Evolutionary conservation across 1,140 invertebrate species (phyloP).

Genomic region (Leucophenga varia): DNA sequence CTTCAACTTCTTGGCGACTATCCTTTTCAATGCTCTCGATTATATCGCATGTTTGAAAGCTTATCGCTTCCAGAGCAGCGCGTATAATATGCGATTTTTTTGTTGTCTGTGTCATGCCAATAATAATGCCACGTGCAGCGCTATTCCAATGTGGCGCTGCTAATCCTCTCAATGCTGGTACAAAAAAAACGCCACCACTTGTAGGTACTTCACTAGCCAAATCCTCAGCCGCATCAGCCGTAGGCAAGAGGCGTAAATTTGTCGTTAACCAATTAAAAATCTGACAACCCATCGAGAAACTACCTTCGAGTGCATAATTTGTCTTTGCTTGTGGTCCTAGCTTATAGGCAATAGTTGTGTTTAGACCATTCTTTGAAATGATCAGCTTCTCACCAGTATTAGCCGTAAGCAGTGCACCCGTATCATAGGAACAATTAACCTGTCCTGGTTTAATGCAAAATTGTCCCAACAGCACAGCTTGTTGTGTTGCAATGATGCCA

Average conservation of each 20-base stretch:
- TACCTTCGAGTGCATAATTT: constrained; percentile 84
- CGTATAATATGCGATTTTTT: constrained; percentile 71
- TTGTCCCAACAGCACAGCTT: constrained; percentile 88
- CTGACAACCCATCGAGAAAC: constrained; percentile 79
- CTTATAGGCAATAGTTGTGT: constrained; percentile 90
- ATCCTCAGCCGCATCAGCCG: constrained; percentile 56
- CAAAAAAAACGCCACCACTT: constrained; percentile 77
- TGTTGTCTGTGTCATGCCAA: constrained; percentile 50
- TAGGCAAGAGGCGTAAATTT: constrained; percentile 67
- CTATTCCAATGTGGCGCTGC: constrained; percentile 90
- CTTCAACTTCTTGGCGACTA: constrained; percentile 59
- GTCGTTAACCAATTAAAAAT: constrained; percentile 69
- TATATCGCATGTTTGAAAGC: constrained; percentile 78
- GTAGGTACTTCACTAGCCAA: constrained; percentile 25
- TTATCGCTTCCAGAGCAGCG: constrained; percentile 80
- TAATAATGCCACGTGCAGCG: constrained; percentile 75
- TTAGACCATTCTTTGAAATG: constrained; percentile 77
- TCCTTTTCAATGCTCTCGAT: constrained; percentile 74
- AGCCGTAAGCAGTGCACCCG: background rate
- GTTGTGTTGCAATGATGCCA: constrained; percentile 75
- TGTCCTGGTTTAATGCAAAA: constrained; percentile 63
- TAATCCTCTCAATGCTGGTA: constrained; percentile 86
- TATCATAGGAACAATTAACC: constrained; percentile 58
- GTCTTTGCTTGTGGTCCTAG: constrained; percentile 73
- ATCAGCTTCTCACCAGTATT: constrained; percentile 82